Conservation (phyloP, 2,113 vertebrate species). For the Cervus canadensis region DNA sequence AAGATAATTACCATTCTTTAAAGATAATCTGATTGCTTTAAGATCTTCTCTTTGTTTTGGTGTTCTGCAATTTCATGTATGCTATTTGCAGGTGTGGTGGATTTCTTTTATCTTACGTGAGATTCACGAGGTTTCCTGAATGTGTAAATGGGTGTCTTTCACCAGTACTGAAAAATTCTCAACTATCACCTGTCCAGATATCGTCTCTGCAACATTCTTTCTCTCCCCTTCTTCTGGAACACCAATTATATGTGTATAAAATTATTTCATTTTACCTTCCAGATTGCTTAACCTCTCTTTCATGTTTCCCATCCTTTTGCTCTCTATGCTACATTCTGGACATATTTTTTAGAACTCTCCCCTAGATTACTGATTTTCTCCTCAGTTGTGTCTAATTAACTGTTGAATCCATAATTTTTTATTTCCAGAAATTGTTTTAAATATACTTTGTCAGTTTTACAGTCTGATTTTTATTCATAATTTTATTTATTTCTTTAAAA, state of each 20-base stretch:
- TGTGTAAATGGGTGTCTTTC: neutral
- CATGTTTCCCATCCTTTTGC: neutral
- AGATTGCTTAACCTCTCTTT: neutral
- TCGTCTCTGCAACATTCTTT: constrained; percentile 6
- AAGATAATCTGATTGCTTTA: neutral
- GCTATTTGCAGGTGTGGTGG: neutral
- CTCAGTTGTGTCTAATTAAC: neutral
- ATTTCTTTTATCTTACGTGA: neutral
- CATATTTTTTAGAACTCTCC: neutral
- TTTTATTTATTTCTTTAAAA: neutral
- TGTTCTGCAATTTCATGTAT: neutral
- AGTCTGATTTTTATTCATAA: neutral
- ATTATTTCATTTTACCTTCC: neutral
- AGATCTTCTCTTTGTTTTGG: neutral
- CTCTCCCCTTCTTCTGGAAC: neutral
- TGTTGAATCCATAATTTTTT: neutral
- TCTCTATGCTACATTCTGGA: neutral
- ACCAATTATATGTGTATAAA: neutral
- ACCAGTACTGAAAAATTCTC: neutral
- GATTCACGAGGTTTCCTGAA: neutral
- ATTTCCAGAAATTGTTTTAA: neutral
- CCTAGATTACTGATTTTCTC: neutral
- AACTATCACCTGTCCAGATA: neutral
- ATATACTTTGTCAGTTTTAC: neutral
- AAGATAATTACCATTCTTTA: neutral